Base-by-base conservation (phyloP, 2,797 vertebrate genomes). In the Paguma larvata region DNA sequence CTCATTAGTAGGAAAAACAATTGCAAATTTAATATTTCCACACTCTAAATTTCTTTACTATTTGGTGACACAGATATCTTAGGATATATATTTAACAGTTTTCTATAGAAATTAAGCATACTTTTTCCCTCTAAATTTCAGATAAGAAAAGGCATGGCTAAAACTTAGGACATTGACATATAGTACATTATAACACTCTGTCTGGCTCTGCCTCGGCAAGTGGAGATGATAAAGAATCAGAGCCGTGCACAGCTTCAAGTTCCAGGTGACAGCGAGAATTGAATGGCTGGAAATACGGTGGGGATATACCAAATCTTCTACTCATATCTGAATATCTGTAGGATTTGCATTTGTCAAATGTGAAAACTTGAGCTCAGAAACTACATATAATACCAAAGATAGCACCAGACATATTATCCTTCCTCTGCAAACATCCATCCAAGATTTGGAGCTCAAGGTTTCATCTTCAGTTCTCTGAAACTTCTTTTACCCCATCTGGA, bases 281-380 rank as follows among this genome's bases (percentile, higher is more conserved):
- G 65, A 91, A 89, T 77, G 15, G 44, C 80, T 96, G 15, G 68
- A 94, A 92, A 89, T 86, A 91, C 25, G 62, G 32, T 72, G 11
- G 18, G 80, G 18, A 30, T 83, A 15, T 70, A 77, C 62, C 70
- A 95, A 92, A 91, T 89, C 88, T 68, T 89, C 84, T 16, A 2
- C 51, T 97, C 88, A 21, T 91, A 92, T 95, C 91, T 85, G n/a
- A 92, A 83, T 85, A 96, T 87, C 86, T 92, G 14, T 86, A 86
- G 87, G 53, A 92, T 95, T 95, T 91, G 85, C 85, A 91, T 96
- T 97, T 94, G 77, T 97, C 95, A 97, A 97, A 85, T 97, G 84
- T n/a, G 72, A 95, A 97, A 96, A 95, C 25, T 85, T 85, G 25
- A 96, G 48, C 41, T 77, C 85, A 62, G 51, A 83, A 97, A 83